These are phyloP conservation scores for Wasmannia auropunctata DNA, from an alignment of 1,140 invertebrate species.

Conservation along the genomic window DNA sequence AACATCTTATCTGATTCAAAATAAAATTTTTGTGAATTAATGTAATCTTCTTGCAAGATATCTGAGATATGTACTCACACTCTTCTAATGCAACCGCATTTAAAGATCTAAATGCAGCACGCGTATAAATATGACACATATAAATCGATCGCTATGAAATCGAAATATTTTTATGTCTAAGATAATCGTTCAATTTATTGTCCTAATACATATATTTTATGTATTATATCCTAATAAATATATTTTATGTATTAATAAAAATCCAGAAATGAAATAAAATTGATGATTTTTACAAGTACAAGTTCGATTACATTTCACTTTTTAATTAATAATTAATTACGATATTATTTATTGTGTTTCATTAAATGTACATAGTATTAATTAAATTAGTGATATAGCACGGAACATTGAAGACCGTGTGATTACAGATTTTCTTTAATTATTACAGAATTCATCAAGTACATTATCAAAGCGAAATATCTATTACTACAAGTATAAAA, in stretches of 20 bases:
- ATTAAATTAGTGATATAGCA: background rate
- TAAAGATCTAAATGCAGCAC: no score
- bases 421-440: no score
- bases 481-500: background rate
- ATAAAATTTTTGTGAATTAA: background rate
- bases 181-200: constrained; percentile 6
- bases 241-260: constrained; percentile 20
- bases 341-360: no score
- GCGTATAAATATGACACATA: no score
- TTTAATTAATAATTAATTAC: background rate
- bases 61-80: background rate
- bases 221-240: background rate
- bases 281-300: background rate
- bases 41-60: no score
- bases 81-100: background rate
- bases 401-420: background rate
- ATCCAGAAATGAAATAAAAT: background rate
- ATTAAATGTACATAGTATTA: background rate
- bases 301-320: background rate
- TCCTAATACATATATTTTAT: constrained; percentile 12
- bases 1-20: no score
- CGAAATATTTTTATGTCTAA: constrained; percentile 11
- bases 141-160: background rate
- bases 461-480: background rate
- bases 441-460: background rate